Conservation (phyloP, 2,888 invertebrate genomes). For the Watsonalla cultraria region DNA sequence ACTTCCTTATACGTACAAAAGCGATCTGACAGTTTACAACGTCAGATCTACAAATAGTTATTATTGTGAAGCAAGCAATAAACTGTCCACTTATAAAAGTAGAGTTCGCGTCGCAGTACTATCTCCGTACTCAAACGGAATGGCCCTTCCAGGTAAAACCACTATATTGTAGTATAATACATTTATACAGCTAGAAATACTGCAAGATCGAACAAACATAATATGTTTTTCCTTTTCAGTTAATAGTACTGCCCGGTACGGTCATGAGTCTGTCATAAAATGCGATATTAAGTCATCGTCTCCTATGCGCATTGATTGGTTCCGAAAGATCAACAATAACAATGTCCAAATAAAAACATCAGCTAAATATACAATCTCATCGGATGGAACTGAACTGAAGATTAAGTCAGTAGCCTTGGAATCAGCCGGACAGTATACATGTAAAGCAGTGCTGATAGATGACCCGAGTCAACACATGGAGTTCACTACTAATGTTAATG, state of each 20-base stretch:
- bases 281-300: constrained; percentile 19
- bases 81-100: too few species aligned
- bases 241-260: constrained; percentile 7
- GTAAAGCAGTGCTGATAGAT: background rate
- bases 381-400: constrained; percentile 11
- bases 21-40: too few species aligned
- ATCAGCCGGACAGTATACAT: constrained; percentile 14
- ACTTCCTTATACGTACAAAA: too few species aligned
- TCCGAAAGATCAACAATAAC: constrained; percentile 2
- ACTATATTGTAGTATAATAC: too few species aligned
- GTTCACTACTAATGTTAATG: background rate
- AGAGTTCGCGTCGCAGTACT: too few species aligned
- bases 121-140: too few species aligned
- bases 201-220: too few species aligned
- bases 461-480: background rate
- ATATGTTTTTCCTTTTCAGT: too few species aligned
- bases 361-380: constrained; percentile 12
- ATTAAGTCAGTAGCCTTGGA: constrained; percentile 17
- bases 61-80: too few species aligned
- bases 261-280: constrained; percentile 7
- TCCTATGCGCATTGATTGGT: constrained; percentile 21
- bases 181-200: too few species aligned
- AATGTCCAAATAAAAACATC: constrained; percentile 9
- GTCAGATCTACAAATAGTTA: too few species aligned
- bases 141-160: too few species aligned